Percentiles rank a stretch among this genome's conserved stretches.
phyloP scores from a whole-genome alignment of 2,113 vertebrate genomes.

The Urocolius indicus region DNA sequence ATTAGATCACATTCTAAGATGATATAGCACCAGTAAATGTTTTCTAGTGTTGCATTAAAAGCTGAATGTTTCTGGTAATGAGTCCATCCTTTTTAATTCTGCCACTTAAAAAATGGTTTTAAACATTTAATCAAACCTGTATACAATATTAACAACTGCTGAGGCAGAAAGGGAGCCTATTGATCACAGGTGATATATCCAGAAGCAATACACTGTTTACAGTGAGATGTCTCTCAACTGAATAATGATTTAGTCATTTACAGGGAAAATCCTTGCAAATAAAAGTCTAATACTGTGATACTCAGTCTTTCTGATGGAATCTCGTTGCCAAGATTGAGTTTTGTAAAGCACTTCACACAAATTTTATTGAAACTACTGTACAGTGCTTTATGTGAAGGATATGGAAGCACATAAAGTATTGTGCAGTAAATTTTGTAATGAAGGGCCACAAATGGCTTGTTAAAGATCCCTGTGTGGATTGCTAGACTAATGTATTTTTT shows the following conservation, averaged over 20 bases:
- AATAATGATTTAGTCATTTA: constrained; percentile 61
- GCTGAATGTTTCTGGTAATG: constrained; percentile 18
- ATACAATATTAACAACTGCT: constrained; percentile 36
- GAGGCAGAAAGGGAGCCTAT: constrained; percentile 43
- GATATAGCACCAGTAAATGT: constrained; percentile 21
- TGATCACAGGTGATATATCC: constrained; percentile 65
- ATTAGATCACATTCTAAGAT: constrained; percentile 39
- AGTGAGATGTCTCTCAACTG: constrained; percentile 34
- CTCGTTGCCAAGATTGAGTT: constrained; percentile 11
- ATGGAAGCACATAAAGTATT: constrained; percentile 63
- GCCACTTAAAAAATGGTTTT: constrained; percentile 47
- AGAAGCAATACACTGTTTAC: constrained; percentile 63
- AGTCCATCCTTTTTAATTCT: constrained; percentile 43
- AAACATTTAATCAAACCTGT: constrained; percentile 34
- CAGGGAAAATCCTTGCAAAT: constrained; percentile 54
- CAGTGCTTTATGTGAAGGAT: constrained; percentile 61
- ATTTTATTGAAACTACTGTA: constrained; percentile 69
- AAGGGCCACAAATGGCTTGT: constrained; percentile 56
- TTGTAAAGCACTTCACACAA: constrained; percentile 46
- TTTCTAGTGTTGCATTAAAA: constrained; percentile 26
- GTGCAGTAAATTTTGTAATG: constrained; percentile 67
- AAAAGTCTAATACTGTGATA: constrained; percentile 24
- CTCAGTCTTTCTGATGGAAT: constrained; percentile 10
- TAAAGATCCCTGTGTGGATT: constrained; percentile 59
- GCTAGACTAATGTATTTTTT: constrained; percentile 38